Conservation (phyloP, 2,888 invertebrate species). For the Caenorhabditis afra region DNA sequence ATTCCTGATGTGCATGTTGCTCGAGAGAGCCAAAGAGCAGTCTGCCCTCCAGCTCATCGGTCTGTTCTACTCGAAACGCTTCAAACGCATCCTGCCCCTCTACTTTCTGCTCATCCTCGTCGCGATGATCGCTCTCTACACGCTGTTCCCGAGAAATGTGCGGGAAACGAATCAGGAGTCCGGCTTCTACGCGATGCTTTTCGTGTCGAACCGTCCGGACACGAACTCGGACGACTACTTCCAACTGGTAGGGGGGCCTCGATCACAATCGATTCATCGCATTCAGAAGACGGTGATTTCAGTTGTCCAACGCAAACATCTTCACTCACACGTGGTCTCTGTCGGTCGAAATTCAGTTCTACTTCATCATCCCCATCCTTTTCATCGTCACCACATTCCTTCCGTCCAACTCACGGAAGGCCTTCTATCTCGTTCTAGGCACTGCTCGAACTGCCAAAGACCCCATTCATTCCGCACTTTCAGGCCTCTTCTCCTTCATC, state of each 20-base stretch:
- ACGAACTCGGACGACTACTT: conserved; percentile 40
- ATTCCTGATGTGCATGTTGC: conserved; percentile 47
- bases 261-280: too few relatives aligned
- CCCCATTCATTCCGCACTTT: too few relatives aligned
- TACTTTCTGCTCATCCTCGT: conserved; percentile 33
- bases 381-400: conserved; percentile 5
- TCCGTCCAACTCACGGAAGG: background rate
- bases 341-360: conserved; percentile 53
- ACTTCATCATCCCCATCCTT: conserved; percentile 37
- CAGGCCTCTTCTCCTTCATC: background rate
- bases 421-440: conserved; percentile 18
- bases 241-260: conserved; percentile 14
- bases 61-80: conserved; percentile 37
- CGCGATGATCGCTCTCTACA: conserved; percentile 31
- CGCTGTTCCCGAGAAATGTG: conserved; percentile 35
- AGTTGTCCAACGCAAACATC: conserved; percentile 29
- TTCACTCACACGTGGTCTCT: conserved; percentile 52
- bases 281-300: too few relatives aligned
- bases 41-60: background rate
- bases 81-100: conserved; percentile 50
- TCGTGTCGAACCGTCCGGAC: conserved; percentile 34
- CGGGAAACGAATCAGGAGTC: conserved; percentile 37
- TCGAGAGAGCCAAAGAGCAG: conserved; percentile 18
- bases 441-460: background rate
- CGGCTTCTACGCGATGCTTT: conserved; percentile 27